Evolutionary conservation across 2,113 vertebrate genomes (phyloP), one percentile per base, ranked within the genome.

Genomic region (Semnornis frantzii): DNA sequence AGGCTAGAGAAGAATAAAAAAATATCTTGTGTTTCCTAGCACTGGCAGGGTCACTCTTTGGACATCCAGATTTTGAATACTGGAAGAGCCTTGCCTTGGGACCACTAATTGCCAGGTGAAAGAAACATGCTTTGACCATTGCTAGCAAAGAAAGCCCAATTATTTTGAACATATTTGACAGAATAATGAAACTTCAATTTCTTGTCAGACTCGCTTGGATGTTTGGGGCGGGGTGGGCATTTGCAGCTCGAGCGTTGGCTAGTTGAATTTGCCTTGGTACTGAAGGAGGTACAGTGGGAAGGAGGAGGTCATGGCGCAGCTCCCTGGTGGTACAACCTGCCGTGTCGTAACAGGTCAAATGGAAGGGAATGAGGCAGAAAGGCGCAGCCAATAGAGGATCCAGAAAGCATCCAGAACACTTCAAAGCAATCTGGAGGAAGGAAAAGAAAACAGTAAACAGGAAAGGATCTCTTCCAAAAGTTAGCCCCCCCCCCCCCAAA

Each of bases 261-360:
- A 14, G 48, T 23, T 90, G 64, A 70, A 42, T 72, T 83, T 77
- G 16, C 31, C 74, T 87, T 62, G 30, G 33, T 62, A 48, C 57
- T 48, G 17, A 82, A 72, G 37, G 37, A 39, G 37, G 37, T 11
- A 39, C 3, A 27, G 34, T 0, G 0, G 80, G 55, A 62, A 87
- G 58, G 33, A 27, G 16, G 24, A 82, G 37, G 14, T 4, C 21
- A n/a, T 42, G 74, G 62, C 21, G 28, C 55, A 39, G 30, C 20
- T 74, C 20, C 8, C 8, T 13, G 23, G 70, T 46, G 30, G 9
- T 16, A 15, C 20, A 21, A 8, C 3, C 15, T 46, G 65, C 73
- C 30, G 7, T 5, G 3, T 33, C 31, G 82, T 13, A 58, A n/a
- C 0, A 0, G 30, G 30, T 6, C 5, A 5, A 64, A 18, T 12